A percentile compares a stretch with the other conserved stretches of the same genome.
Evolutionary conservation across 1,140 invertebrate genomes (phyloP).

Genomic region (Zaprionus africanus): DNA sequence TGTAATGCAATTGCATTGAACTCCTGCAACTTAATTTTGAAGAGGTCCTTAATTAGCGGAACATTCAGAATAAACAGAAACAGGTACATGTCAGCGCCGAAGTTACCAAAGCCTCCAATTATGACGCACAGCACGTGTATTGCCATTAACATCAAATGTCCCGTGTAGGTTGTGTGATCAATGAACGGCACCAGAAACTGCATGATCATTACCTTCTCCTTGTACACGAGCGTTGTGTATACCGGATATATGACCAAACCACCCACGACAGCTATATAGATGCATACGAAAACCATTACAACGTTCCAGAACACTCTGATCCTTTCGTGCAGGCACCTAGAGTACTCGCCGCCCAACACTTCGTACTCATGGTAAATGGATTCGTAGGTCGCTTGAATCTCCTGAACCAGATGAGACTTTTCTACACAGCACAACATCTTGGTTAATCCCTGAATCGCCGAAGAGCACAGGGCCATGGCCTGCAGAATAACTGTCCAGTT

Average conservation of each 20-base stretch:
- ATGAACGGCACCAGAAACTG: slow-evolving; percentile 62
- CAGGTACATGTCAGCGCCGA: slow-evolving; percentile 68
- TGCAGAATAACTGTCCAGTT: slow-evolving; percentile 61
- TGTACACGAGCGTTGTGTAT: slow-evolving; percentile 26
- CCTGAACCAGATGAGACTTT: slow-evolving; percentile 6
- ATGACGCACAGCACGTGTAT: slow-evolving; percentile 34
- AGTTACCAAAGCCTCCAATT: slow-evolving; percentile 64
- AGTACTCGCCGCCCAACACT: slow-evolving; percentile 38
- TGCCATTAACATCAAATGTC: slow-evolving; percentile 40
- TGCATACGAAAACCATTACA: slow-evolving; percentile 31
- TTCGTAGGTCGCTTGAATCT: slow-evolving; percentile 47
- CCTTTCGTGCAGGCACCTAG: slow-evolving; percentile 39
- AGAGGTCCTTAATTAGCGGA: slow-evolving; percentile 60
- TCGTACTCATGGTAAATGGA: slow-evolving; percentile 60
- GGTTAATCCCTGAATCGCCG: slow-evolving; percentile 43
- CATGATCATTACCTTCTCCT: slow-evolving; percentile 53
- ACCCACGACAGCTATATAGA: slow-evolving; percentile 16
- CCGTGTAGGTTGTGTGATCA: slow-evolving; percentile 42
- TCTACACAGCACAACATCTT: slow-evolving; percentile 38
- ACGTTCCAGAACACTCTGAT: slow-evolving; percentile 50
- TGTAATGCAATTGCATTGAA: slow-evolving; percentile 46
- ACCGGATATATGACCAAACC: slow-evolving; percentile 34
- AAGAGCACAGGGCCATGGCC: slow-evolving; percentile 44
- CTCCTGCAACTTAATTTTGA: slow-evolving; percentile 47
- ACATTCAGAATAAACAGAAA: slow-evolving; percentile 61